A percentile compares a stretch with the other conserved stretches of the same genome.
phyloP scores from a whole-genome alignment of 2,797 vertebrate species.

The Schizopygopsis pylzovi region DNA sequence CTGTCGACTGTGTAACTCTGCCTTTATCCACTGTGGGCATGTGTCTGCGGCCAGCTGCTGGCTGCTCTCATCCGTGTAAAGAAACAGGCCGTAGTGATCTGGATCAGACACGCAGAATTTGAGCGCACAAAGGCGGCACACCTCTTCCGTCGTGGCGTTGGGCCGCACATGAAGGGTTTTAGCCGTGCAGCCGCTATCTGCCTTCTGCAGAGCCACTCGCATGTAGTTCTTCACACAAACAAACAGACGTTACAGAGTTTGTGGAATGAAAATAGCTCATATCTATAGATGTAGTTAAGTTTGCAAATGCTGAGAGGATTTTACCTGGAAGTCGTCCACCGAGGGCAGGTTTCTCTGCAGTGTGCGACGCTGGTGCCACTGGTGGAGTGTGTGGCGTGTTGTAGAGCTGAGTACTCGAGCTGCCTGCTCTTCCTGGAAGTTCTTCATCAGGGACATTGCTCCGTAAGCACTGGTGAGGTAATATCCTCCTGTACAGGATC shows the following conservation, averaged over 20 bases:
- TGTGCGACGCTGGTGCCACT: conserved; percentile 92
- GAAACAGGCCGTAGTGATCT: conserved; percentile 85
- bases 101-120: conserved; percentile 88
- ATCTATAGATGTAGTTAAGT: neutral
- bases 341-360: conserved; percentile 84
- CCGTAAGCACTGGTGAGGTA: conserved; percentile 94
- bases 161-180: conserved; percentile 90
- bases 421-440: conserved; percentile 93
- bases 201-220: conserved; percentile 89
- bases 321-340: conserved; percentile 94
- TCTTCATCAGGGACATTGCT: conserved; percentile 91
- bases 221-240: conserved; percentile 86
- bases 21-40: conserved; percentile 93
- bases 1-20: conserved; percentile 88
- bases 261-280: neutral
- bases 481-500: conserved; percentile 85
- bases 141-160: conserved; percentile 86
- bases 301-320: neutral
- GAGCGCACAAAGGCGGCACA: conserved; percentile 87
- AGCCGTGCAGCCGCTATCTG: conserved; percentile 87
- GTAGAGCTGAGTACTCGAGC: conserved; percentile 85
- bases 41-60: conserved; percentile 91
- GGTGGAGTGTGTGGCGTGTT: conserved; percentile 87
- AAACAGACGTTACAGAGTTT: conserved; percentile 16
- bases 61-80: conserved; percentile 86